Evolutionary conservation across 2,888 invertebrate genomes (phyloP).

Genomic region (Sussaba pulchella): DNA sequence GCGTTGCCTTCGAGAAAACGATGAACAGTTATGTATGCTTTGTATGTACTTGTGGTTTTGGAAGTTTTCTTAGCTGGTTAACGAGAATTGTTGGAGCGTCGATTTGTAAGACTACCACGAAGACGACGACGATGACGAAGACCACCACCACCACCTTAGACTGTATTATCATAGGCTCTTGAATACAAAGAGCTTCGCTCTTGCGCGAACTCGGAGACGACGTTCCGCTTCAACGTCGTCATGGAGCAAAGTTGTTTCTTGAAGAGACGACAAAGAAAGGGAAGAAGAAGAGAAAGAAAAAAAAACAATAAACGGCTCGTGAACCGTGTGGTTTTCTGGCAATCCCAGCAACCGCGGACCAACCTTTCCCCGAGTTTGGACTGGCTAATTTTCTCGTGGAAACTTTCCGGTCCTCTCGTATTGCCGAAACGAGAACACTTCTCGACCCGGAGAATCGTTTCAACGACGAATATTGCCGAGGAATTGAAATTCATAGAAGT

Average conservation of each 20-base stretch:
- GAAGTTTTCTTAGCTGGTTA: slow-evolving; percentile 35
- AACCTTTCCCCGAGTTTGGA: slow-evolving; percentile 22
- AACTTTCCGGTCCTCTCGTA: slow-evolving; percentile 49
- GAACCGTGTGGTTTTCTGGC: slow-evolving; percentile 28
- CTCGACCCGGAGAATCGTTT: slow-evolving; percentile 33
- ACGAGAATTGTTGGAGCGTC: slow-evolving; percentile 26
- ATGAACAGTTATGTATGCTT: slow-evolving; percentile 1
- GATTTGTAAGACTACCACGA: slow-evolving; percentile 44
- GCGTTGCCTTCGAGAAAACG: slow-evolving; percentile 8
- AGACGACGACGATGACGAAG: slow-evolving; percentile 33
- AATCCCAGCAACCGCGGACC: slow-evolving; percentile 9
- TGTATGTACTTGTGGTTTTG: slow-evolving; percentile 3
- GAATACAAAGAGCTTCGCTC: slow-evolving; percentile 73
- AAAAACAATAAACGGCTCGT: slow-evolving; percentile 50
- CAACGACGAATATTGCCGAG: slow-evolving; percentile 45
- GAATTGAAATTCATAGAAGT: slow-evolving; percentile 50
- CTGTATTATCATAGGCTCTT: slow-evolving; percentile 74
- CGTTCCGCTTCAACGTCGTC: slow-evolving; percentile 31
- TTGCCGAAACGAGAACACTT: slow-evolving; percentile 17
- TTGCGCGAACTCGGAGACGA: slow-evolving; percentile 52
- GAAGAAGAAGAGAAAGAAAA: slow-evolving; percentile 22
- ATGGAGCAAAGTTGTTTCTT: slow-evolving; percentile 56
- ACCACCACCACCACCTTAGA: slow-evolving; percentile 43
- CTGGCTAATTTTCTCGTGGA: slow-evolving; percentile 65
- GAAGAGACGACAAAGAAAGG: slow-evolving; percentile 22